Evolutionary conservation across 2,797 vertebrate genomes (phyloP), one percentile per base, ranked within the genome.

Genomic region (Enteromius trimaculatus): DNA sequence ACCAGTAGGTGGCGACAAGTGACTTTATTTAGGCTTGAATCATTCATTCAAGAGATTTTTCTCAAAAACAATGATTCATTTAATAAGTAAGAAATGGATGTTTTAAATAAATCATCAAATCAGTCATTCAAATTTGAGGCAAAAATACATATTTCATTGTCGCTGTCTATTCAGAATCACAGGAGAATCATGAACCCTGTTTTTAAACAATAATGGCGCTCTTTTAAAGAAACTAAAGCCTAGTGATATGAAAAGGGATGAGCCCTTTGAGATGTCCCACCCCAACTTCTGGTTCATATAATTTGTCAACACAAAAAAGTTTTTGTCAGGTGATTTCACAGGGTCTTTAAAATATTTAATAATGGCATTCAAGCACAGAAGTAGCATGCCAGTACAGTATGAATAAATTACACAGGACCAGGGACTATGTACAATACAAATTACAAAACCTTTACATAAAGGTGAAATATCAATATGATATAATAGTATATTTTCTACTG

Each of bases 401-500:
- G 29, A 64, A 31, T 60, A 87, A 87, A 82, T 84, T 90, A 80
- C 87, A 85, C 82, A 83, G 86, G 85, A 88, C 80, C 81, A 87
- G 70, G 77, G 85, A 76, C 88, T 87, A 90, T 90, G 85, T 88
- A 91, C 90, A 92, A 88, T 87, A 85, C 89, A 91, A 85, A 88
- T 88, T 86, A 89, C 90, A 91, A 89, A 92, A 90, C 79, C 77
- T 90, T 90, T 93, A 89, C 91, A 94, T 90, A 93, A 88, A 90
- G 90, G 90, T 91, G 89, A 93, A 95, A 95, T 95, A 96, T 96
- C 95, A 96, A 95, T 96, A 94, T 96, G 95, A 96, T 95, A 95
- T 95, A 95, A 92, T 90, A 91, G 84, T 87, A 89, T 85, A 93
- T 92, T 94, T 91, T 95, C 93, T 93, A 91, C 88, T 91, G 91